Evolutionary conservation across 2,797 vertebrate genomes (phyloP).

Genomic region (Oryzias sinensis): DNA sequence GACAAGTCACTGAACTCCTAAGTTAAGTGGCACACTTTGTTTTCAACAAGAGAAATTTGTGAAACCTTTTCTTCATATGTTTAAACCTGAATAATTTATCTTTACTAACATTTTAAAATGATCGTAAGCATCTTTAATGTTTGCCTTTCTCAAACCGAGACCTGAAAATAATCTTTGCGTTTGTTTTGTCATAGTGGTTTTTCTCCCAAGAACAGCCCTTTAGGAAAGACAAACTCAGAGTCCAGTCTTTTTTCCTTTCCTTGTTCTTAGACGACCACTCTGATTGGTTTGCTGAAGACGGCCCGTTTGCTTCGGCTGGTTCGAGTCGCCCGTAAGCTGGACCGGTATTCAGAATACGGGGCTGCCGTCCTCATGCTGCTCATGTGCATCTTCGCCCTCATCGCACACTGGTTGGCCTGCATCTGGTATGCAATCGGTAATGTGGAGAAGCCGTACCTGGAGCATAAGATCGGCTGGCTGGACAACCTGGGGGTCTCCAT

Average conservation of each 20-base stretch:
- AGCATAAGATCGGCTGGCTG: conserved; percentile 97
- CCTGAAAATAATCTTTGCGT: no score
- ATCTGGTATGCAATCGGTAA: conserved; percentile 99
- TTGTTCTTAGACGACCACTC: conserved; percentile 87
- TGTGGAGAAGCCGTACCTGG: conserved; percentile 94
- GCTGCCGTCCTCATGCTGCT: conserved; percentile 97
- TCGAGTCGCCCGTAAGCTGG: conserved; percentile 93
- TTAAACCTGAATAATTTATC: no score
- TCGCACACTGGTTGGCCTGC: conserved; percentile 98
- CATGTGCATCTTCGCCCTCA: conserved; percentile 98
- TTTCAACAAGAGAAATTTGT: no score
- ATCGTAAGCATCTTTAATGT: no score
- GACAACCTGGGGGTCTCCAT: conserved; percentile 95
- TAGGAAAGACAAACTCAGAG: no score
- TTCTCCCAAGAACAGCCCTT: no score
- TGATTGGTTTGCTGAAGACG: conserved; percentile 97
- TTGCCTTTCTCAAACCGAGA: no score
- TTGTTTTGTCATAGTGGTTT: no score
- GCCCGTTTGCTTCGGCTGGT: conserved; percentile 93
- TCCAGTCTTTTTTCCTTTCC: not conserved
- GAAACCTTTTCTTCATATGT: no score
- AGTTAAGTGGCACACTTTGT: no score
- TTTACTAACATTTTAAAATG: no score
- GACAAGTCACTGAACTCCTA: no score
- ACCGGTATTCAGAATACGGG: conserved; percentile 97